Evolutionary conservation across 2,888 invertebrate species (phyloP), one percentile per base, ranked within the genome.

Genomic region (Muschampia plurimacula): DNA sequence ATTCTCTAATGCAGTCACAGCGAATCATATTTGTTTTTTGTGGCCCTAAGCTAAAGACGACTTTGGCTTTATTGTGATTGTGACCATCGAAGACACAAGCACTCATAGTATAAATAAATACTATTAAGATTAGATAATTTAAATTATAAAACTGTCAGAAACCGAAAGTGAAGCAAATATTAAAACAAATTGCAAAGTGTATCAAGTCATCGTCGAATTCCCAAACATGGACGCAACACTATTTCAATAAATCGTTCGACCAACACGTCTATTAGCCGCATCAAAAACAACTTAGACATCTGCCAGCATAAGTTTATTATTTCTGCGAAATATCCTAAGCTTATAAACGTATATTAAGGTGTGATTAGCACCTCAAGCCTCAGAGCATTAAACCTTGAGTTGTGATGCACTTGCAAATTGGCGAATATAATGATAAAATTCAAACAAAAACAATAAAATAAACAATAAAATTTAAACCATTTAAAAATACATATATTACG

Each of bases 321-420:
- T 76, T 71, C 71, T 67, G 67, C 66, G 69, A 69, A 74, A 57
- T 55, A 66, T 69, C 55, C 32, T 69, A 66, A 74, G 73, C 73
- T 90, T 91, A 89, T 89, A 85, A 86, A 83, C 67, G 62, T 72
- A 62, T 32, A 52, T 36, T 41, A 52, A 62, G 55, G 52, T 62
- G 67, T 67, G 52, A 72, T 72, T 72, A 72, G 72, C 72, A 67
- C 72, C 72, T 72, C 72, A 4, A 41, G 22, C 44, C 49, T 49
- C n/a, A 32, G 4, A 59, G 39, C 5, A 49, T 57, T 46, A 57
- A 64, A 15, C 49, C 15, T 66, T 52, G 66, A 28, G 15, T 63
- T 39, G n/a, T 36, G 28, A n/a, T 39, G 60, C 60, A 5, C 39
- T 39, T 60, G 12, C 2, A n/a, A n/a, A 60, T 39, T 60, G n/a